Percentiles rank a stretch among this genome's conserved stretches.
These are phyloP conservation scores for Drosophila melanosoma DNA, from an alignment of 2,888 invertebrate genomes.

Conservation along the genomic window DNA sequence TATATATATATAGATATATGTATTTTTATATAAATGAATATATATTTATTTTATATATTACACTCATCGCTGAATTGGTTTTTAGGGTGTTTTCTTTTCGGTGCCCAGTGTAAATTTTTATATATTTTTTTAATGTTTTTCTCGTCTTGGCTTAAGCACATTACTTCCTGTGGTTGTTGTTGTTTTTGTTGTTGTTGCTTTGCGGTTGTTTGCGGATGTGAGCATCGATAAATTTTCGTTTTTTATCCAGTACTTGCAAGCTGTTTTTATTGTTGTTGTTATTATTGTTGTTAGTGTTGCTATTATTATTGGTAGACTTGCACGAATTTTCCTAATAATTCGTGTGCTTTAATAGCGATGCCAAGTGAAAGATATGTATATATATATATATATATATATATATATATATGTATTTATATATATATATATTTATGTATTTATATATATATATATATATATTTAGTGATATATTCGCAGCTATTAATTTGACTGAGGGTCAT, in stretches of 20 bases:
- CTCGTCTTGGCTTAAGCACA: slow-evolving; percentile 52
- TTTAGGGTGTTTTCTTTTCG: slow-evolving; percentile 32
- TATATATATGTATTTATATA: neutral
- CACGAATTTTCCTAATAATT: slow-evolving; percentile 63
- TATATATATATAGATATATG: neutral
- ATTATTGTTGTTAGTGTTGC: slow-evolving; percentile 17
- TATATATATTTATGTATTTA: slow-evolving; percentile 1
- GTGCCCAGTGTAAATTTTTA: neutral
- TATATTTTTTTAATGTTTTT: slow-evolving; percentile 34
- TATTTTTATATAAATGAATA: neutral
- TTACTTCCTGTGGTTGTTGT: slow-evolving; percentile 54
- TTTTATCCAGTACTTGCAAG: slow-evolving; percentile 55
- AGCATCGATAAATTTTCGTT: slow-evolving; percentile 74
- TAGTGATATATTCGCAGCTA: slow-evolving; percentile 36
- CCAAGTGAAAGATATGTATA: slow-evolving; percentile 39
- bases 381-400: neutral
- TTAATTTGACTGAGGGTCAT: slow-evolving; percentile 47
- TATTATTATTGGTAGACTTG: slow-evolving; percentile 11
- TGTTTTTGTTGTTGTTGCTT: slow-evolving; percentile 41
- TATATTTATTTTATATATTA: neutral
- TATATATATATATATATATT: slow-evolving; percentile 4
- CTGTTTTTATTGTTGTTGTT: slow-evolving; percentile 19
- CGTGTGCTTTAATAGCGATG: slow-evolving; percentile 49
- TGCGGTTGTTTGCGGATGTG: slow-evolving; percentile 69
- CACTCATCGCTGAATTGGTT: neutral